Evolutionary conservation across 2,888 invertebrate genomes (phyloP), one percentile per base, ranked within the genome.

Genomic region (Drosophila histrio): DNA sequence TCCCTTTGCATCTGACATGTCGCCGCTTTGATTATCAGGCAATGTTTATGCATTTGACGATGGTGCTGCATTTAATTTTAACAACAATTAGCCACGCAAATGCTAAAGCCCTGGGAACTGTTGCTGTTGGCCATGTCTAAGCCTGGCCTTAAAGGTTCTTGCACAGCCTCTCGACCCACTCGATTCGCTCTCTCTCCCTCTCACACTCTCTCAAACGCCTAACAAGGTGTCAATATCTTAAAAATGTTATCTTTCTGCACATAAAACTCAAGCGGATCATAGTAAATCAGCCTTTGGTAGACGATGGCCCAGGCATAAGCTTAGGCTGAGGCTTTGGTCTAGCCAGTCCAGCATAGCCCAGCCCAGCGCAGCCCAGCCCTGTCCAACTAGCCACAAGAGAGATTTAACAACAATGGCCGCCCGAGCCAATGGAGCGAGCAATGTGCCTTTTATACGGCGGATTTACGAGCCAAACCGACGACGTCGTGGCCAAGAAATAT

Each of bases 151-250:
- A 53, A 39, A 58, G 61, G 50, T 41, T 32, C 38, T 38, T 11
- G 5, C 19, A n/a, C 11, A 36, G 6, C 11, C 34, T 26, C 17
- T 17, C 5, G 26, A 0, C 28, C 11, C 13, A 26, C 9, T 22
- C 30, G 9, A 15, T 77, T 44, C 32, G 52, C 47, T 19, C 36
- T 19, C 13, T 13, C 32, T 21, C 6, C 26, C 28, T 15, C 56
- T 24, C 43, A 54, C 56, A 47, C 57, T 79, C 72, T 75, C 57
- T 84, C 89, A 83, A 88, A 88, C 72, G 85, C 86, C 84, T 89
- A 89, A 89, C 89, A 89, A 89, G 90, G 89, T 89, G 89, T 90
- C 90, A 89, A 89, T 89, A 89, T 89, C 89, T 89, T 79, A 81
- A 80, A 88, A 87, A 86, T 87, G 83, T 88, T 89, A 88, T 88